These are phyloP conservation scores for Myripristis jacobus DNA, from an alignment of 2,797 vertebrate genomes.

Conservation along the genomic window DNA sequence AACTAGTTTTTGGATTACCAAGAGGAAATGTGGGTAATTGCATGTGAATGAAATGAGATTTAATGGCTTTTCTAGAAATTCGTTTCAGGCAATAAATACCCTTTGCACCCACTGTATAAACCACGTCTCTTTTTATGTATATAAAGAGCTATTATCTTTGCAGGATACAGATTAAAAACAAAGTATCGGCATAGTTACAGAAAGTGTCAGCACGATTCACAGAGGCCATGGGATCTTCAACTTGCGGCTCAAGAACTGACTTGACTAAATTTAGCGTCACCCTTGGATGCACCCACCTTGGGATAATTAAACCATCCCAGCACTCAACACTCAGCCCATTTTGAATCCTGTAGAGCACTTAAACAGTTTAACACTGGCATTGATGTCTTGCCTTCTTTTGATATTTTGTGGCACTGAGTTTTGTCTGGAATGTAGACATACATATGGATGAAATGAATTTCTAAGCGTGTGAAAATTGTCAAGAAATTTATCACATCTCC, in stretches of 20 bases:
- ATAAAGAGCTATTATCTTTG: constrained; percentile 13
- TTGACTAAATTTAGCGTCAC: constrained; percentile 10
- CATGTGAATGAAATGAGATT: constrained; percentile 25
- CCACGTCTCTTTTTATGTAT: constrained; percentile 14
- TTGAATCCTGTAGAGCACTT: constrained; percentile 21
- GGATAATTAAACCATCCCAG: not conserved
- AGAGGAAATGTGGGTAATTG: constrained; percentile 33
- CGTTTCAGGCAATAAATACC: constrained; percentile 28
- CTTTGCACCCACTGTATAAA: constrained; percentile 19
- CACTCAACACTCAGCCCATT: not conserved
- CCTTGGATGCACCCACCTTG: not conserved
- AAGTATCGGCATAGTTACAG: constrained; percentile 12
- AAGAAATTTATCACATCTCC: constrained; percentile 64
- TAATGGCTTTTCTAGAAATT: constrained; percentile 7
- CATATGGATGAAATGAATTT: constrained; percentile 31
- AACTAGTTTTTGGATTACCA: constrained; percentile 37
- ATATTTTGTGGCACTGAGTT: constrained; percentile 35
- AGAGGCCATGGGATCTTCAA: not conserved
- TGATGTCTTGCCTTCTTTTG: constrained; percentile 22
- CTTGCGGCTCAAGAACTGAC: not conserved
- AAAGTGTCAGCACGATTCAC: constrained; percentile 30
- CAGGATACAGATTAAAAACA: not conserved
- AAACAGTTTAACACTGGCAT: constrained; percentile 41
- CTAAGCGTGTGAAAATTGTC: constrained; percentile 40
- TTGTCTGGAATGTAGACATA: constrained; percentile 31